phyloP scores from a whole-genome alignment of 2,113 vertebrate genomes.

The Dolichotis patagonum region DNA sequence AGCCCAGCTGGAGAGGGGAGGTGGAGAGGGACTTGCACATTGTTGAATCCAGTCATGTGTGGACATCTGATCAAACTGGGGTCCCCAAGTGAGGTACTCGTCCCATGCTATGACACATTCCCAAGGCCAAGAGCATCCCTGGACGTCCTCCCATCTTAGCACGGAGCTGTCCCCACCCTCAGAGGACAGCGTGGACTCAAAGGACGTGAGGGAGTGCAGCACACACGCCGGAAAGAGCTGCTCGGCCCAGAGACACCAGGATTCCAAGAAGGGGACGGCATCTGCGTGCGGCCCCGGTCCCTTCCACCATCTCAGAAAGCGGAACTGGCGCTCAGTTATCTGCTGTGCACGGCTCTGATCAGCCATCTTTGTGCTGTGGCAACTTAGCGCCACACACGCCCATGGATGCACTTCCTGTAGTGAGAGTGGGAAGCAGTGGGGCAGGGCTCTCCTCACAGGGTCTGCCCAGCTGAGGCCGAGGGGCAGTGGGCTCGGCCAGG shows the following conservation, averaged over 20 bases:
- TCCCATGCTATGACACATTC: not conserved
- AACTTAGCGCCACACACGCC: not conserved
- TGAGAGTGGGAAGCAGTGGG: fast-evolving
- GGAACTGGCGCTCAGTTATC: fast-evolving
- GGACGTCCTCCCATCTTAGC: fast-evolving
- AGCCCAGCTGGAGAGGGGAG: not conserved
- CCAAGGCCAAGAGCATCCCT: not conserved
- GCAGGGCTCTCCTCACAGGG: not conserved
- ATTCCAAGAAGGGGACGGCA: fast-evolving
- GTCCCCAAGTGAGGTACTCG: not conserved
- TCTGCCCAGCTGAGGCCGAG: not conserved
- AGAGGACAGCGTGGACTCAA: not conserved
- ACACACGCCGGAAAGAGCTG: fast-evolving
- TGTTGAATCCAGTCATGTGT: fast-evolving
- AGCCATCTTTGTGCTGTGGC: fast-evolving
- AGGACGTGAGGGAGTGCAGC: fast-evolving
- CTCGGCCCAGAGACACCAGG: too few relatives aligned
- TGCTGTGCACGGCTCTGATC: fast-evolving
- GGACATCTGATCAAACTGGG: fast-evolving
- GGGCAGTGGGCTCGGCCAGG: not conserved
- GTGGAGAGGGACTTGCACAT: fast-evolving
- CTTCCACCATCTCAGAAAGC: fast-evolving
- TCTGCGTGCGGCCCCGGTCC: fast-evolving
- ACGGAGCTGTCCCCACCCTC: not conserved
- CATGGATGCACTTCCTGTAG: fast-evolving